Percentiles rank a stretch among this genome's conserved stretches.
These are phyloP conservation scores for Verasper variegatus DNA, from an alignment of 2,113 vertebrate genomes.

Conservation along the genomic window DNA sequence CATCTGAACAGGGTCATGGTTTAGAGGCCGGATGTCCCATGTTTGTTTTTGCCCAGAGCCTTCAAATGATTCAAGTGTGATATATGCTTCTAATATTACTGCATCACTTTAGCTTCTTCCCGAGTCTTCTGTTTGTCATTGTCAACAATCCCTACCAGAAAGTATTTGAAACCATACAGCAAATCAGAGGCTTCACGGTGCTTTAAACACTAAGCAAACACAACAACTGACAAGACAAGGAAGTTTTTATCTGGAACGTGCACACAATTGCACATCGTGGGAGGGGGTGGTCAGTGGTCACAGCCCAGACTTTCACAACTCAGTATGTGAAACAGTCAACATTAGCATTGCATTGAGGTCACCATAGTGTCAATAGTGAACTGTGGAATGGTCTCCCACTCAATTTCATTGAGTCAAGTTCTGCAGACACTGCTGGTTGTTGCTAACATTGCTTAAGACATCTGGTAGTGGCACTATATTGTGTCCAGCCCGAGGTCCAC, in stretches of 20 bases:
- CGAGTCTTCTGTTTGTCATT: background rate
- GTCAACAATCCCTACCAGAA: background rate
- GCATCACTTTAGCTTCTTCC: background rate
- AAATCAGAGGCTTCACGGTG: background rate
- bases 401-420: background rate
- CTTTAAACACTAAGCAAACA: background rate
- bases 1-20: background rate
- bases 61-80: background rate
- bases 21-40: conserved; percentile 26
- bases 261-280: too few relatives aligned
- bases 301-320: background rate
- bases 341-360: background rate
- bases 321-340: background rate
- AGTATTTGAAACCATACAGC: background rate
- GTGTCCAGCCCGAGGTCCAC: background rate
- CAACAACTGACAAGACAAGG: background rate
- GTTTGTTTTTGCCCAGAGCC: conserved; percentile 11
- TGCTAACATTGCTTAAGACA: background rate
- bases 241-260: background rate
- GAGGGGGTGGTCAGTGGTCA: background rate
- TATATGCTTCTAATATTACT: background rate
- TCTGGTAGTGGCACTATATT: background rate
- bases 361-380: background rate
- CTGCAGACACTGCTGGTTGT: background rate
- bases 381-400: background rate